These are phyloP conservation scores for Chaetodon auriga DNA, from an alignment of 2,113 vertebrate species.

Conservation along the genomic window DNA sequence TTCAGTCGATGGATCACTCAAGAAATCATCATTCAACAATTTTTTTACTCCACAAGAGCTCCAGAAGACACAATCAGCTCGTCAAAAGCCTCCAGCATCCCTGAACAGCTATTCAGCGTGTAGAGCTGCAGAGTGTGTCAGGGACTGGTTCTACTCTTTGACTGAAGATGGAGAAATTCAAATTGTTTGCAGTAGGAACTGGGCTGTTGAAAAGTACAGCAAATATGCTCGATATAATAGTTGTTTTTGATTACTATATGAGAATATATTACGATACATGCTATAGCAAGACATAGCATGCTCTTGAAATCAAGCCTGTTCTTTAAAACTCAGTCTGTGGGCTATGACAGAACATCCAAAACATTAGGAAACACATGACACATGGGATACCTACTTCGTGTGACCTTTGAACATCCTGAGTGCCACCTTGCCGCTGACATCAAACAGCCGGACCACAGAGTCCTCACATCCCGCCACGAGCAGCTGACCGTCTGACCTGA, in stretches of 20 bases:
- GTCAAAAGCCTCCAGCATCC: no score
- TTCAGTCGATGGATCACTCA: conserved; percentile 81
- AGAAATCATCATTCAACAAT: conserved; percentile 66
- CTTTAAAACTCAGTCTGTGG: not conserved
- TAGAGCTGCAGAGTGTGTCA: no score
- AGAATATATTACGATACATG: no score
- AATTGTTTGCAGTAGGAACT: not conserved
- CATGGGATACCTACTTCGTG: conserved; percentile 87
- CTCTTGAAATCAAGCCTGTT: no score
- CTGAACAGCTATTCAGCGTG: no score
- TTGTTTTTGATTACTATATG: no score
- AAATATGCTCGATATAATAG: not conserved
- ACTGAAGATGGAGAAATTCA: not conserved
- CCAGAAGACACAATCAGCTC: not conserved
- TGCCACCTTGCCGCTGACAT: conserved; percentile 88
- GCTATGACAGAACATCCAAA: not conserved
- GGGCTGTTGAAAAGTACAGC: not conserved
- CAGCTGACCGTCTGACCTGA: conserved; percentile 91
- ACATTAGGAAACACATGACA: not conserved
- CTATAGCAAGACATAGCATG: no score
- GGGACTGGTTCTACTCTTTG: not conserved
- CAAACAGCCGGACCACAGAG: conserved; percentile 89
- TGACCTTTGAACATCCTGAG: conserved; percentile 93
- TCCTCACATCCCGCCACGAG: conserved; percentile 94
- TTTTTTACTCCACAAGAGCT: not conserved